Evolutionary conservation across 1,140 invertebrate species (phyloP), one percentile per base, ranked within the genome.

Genomic region (Lepidurus couesii): DNA sequence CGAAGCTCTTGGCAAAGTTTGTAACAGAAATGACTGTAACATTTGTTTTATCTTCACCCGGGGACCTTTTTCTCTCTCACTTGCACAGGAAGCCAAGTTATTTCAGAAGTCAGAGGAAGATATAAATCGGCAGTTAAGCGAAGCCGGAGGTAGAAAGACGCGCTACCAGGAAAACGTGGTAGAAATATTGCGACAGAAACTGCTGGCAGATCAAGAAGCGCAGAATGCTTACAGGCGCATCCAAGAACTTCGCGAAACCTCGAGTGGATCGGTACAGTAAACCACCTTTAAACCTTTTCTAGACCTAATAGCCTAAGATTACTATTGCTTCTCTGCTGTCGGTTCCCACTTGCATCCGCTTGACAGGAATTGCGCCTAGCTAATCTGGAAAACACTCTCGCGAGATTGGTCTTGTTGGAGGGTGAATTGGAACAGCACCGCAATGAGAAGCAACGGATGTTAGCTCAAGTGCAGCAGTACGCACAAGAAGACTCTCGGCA

Each of bases 131-230:
- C 53, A 65, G 53, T 65, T 65, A 65, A 9, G 53, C 53, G 53
- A 65, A 65, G 53, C 53, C 53, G 53, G 21, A 16, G 53, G 16
- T 65, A 21, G 13, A 65, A 65, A 65, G 53, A n/a, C 53, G 53
- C n/a, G 53, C 53, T 65, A n/a, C 16, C 53, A 65, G 53, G 53
- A 65, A 65, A 65, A 65, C 53, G 53, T 65, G 53, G 53, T 65
- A 65, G 53, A 65, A 65, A 65, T 65, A 65, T 65, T 65, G 21
- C 53, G 53, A 65, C 53, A 65, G 53, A 65, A 65, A 65, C n/a
- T 65, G 13, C 53, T 65, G 1, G 53, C 53, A 45, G 76, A 77
- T 77, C 76, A 77, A 65, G 76, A 77, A 65, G 76, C 76, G 16
- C 76, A 77, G 45, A 65, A 45, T 5, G 65, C 65, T 77, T 77